Percentiles rank a stretch among this genome's conserved stretches.
These are phyloP conservation scores for Macrosiphum euphorbiae DNA, from an alignment of 2,888 invertebrate species.

Conservation along the genomic window DNA sequence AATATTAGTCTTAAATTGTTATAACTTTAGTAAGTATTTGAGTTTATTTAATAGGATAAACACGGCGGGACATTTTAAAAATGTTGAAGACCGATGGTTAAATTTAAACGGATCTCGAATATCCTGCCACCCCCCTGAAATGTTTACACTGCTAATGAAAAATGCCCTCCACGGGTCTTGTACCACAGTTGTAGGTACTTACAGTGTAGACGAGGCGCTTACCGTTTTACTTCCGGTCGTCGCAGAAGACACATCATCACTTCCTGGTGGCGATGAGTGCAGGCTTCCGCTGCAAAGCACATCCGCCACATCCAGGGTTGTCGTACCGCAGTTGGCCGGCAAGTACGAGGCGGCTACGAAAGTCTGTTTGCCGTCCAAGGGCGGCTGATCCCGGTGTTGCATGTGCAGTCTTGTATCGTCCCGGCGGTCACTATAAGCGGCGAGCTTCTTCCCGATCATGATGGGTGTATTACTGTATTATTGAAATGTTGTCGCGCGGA, in stretches of 20 bases:
- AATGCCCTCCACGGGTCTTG: neutral
- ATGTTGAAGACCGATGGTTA: neutral
- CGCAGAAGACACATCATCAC: neutral
- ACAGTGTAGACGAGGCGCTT: neutral
- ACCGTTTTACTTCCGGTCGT: constrained; percentile 5
- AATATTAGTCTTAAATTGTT: too few relatives aligned
- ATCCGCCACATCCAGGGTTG: constrained; percentile 14
- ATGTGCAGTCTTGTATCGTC: neutral
- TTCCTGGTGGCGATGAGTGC: neutral
- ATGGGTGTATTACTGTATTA: neutral
- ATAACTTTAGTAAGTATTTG: too few relatives aligned
- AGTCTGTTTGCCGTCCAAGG: neutral
- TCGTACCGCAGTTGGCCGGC: constrained; percentile 46
- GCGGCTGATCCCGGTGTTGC: neutral
- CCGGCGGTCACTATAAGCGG: neutral
- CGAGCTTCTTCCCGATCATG: neutral
- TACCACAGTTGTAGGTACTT: neutral
- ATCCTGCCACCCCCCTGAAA: neutral
- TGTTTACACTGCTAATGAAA: neutral
- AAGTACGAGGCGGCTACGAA: constrained; percentile 42
- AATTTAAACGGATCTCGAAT: neutral
- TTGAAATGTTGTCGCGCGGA: neutral
- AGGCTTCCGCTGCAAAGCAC: neutral
- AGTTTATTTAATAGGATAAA: too few relatives aligned
- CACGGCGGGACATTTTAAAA: neutral